Percentiles rank a stretch among this genome's conserved stretches.
These are phyloP conservation scores for Sarcophaga carnaria DNA, from an alignment of 2,888 invertebrate species.

Conservation along the genomic window DNA sequence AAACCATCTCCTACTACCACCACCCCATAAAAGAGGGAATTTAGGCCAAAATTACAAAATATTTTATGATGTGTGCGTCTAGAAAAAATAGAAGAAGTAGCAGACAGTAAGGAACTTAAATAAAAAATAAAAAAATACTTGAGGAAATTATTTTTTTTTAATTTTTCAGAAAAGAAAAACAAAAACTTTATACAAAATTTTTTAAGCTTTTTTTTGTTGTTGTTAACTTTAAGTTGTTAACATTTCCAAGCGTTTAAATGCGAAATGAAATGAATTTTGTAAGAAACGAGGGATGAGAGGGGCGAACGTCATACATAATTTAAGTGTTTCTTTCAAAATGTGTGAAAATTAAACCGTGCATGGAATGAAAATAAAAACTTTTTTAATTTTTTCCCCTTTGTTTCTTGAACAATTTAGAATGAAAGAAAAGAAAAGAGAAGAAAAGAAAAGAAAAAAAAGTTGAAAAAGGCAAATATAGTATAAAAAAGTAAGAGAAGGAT, in stretches of 20 bases:
- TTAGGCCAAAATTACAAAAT: constrained; percentile 61
- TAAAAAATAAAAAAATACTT: constrained; percentile 12
- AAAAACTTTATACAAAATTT: not conserved
- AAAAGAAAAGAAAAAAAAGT: not conserved
- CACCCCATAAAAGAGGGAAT: constrained; percentile 3
- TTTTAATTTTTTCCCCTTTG: constrained; percentile 8
- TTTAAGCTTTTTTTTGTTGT: not conserved
- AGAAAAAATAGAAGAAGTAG: not conserved
- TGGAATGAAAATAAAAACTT: not conserved
- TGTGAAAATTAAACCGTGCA: constrained; percentile 47
- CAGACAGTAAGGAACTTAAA: not conserved
- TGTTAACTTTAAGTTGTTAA: not conserved
- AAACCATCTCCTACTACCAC: not conserved
- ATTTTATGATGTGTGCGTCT: constrained; percentile 38
- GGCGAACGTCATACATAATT: not conserved
- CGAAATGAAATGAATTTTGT: not conserved
- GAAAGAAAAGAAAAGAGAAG: constrained; percentile 3
- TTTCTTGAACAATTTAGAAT: constrained; percentile 34
- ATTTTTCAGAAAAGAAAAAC: constrained; percentile 13
- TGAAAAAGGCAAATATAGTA: not conserved
- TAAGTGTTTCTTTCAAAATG: constrained; percentile 29
- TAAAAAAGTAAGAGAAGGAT: no score
- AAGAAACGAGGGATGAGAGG: not conserved
- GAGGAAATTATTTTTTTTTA: not conserved
- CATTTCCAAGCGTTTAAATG: constrained; percentile 5